phyloP scores from a whole-genome alignment of 2,797 vertebrate species.

The Varecia variegata region DNA sequence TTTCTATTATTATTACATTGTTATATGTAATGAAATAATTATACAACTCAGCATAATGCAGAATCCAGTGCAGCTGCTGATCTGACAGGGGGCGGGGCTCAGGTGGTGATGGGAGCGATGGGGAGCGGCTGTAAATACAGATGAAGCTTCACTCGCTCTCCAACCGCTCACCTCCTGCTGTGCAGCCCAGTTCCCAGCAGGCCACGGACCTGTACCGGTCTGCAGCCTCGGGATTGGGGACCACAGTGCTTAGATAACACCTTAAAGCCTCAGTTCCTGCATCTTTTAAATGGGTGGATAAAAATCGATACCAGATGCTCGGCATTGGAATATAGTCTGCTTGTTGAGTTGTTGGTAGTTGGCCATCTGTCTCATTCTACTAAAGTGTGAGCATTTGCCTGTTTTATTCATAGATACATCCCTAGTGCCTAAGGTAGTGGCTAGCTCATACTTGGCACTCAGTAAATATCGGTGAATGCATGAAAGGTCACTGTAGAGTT shows the following conservation, averaged over 20 bases:
- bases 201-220: too few species aligned
- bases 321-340: rapidly evolving
- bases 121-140: too few species aligned
- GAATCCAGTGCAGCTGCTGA: too few species aligned
- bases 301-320: neutral
- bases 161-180: too few species aligned
- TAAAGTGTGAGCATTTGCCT: neutral
- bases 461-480: neutral
- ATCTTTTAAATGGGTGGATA: neutral
- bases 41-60: too few species aligned
- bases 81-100: too few species aligned
- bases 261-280: neutral
- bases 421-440: neutral
- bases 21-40: too few species aligned
- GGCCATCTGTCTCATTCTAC: neutral
- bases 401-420: neutral
- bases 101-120: rapidly evolving
- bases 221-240: too few species aligned
- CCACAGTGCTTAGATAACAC: neutral
- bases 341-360: neutral
- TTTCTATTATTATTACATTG: too few species aligned
- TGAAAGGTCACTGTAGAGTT: neutral
- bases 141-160: too few species aligned
- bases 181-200: too few species aligned
- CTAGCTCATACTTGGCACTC: neutral